These are phyloP conservation scores for Atractosteus spatula DNA, from an alignment of 2,113 vertebrate genomes.

Conservation along the genomic window DNA sequence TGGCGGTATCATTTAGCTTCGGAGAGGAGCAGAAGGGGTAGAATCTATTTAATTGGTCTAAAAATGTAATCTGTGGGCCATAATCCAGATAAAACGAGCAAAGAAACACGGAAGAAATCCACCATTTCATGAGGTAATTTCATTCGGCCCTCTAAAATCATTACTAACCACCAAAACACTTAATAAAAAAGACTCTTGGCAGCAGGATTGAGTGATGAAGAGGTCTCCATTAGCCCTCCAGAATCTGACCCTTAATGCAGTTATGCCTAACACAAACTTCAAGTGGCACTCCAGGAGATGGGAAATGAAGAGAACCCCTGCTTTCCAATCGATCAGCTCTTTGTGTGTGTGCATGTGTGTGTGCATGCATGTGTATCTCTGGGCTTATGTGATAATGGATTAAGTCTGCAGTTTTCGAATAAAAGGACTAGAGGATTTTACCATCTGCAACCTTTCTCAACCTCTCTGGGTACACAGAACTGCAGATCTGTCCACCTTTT, in stretches of 20 bases:
- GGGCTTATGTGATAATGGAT: constrained; percentile 2
- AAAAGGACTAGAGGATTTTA: not conserved
- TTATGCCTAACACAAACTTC: constrained; percentile 58
- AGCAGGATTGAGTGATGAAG: constrained; percentile 57
- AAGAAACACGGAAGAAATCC: constrained; percentile 46
- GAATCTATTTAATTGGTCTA: constrained; percentile 35
- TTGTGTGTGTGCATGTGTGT: constrained; percentile 12
- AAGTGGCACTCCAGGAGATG: constrained; percentile 53
- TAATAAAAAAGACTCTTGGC: constrained; percentile 65
- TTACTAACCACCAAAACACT: constrained; percentile 62
- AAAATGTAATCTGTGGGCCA: constrained; percentile 35
- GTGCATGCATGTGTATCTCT: constrained; percentile 1
- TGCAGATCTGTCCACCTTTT: no score
- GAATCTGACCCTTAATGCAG: constrained; percentile 61
- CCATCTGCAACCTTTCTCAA: not conserved
- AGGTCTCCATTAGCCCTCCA: constrained; percentile 54
- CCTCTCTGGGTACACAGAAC: no score
- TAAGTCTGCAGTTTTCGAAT: not conserved
- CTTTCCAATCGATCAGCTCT: constrained; percentile 50
- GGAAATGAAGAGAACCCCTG: constrained; percentile 53
- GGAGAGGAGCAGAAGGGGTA: not conserved
- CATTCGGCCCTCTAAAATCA: constrained; percentile 54
- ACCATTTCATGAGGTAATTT: constrained; percentile 56
- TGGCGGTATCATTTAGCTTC: constrained; percentile 1
- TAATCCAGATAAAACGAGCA: constrained; percentile 44